A percentile compares a stretch with the other conserved stretches of the same genome.
phyloP scores from a whole-genome alignment of 2,888 invertebrate genomes.

The Herminia tarsipennalis region DNA sequence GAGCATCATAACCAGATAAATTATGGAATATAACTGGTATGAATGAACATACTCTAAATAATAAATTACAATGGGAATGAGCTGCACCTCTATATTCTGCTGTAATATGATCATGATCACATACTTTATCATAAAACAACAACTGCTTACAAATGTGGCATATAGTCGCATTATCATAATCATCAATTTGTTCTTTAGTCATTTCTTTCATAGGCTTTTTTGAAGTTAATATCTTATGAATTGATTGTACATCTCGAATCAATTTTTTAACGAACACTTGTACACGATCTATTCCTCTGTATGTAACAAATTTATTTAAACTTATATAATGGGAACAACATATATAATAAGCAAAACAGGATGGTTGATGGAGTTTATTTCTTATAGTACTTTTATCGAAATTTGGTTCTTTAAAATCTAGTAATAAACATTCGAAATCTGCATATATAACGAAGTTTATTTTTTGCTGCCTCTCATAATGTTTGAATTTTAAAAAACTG shows the following conservation, averaged over 20 bases:
- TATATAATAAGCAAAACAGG: constrained; percentile 30
- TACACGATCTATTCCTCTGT: constrained; percentile 12
- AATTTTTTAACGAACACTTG: constrained; percentile 11
- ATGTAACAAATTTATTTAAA: constrained; percentile 26
- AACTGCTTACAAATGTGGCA: constrained; percentile 16
- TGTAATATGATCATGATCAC: constrained; percentile 21
- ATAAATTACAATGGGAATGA: constrained; percentile 28
- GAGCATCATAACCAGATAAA: background rate
- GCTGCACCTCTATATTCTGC: constrained; percentile 22
- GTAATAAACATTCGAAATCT: constrained; percentile 20
- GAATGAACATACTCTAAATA: constrained; percentile 22
- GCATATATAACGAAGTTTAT: constrained; percentile 29
- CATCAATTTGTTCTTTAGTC: background rate
- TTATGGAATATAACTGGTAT: constrained; percentile 37
- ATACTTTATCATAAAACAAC: constrained; percentile 8
- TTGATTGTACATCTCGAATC: constrained; percentile 6
- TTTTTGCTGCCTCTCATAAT: constrained; percentile 28
- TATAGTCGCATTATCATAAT: constrained; percentile 2
- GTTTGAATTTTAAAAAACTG: constrained; percentile 16
- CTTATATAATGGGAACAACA: constrained; percentile 23
- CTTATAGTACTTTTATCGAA: constrained; percentile 6
- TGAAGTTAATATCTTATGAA: constrained; percentile 5
- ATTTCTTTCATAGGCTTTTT: constrained; percentile 5
- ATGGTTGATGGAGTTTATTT: constrained; percentile 19
- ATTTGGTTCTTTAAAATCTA: background rate